Percentiles rank a stretch among this genome's conserved stretches.
Evolutionary conservation across 2,797 vertebrate species (phyloP).

Genomic region (Vireo griseus): DNA sequence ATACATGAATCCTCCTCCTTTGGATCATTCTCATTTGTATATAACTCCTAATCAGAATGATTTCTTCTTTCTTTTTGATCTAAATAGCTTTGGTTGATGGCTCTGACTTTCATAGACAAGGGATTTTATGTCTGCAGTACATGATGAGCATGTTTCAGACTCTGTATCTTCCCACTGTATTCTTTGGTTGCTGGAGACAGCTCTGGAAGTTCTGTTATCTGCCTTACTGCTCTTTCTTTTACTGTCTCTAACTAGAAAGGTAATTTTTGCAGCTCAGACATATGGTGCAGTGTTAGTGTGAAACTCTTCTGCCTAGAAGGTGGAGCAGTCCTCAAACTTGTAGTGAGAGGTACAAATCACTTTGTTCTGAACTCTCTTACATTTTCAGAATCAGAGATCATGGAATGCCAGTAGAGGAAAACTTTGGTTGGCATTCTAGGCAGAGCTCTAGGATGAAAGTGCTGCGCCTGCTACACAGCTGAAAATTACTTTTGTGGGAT

Average conservation of each 20-base stretch:
- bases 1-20: neutral
- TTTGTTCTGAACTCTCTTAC: neutral
- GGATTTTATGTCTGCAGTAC: neutral
- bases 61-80: neutral
- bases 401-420: neutral
- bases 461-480: neutral
- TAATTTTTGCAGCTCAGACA: neutral
- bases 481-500: neutral
- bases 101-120: neutral
- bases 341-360: neutral
- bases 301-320: neutral
- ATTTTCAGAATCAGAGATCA: neutral
- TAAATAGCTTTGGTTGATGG: neutral
- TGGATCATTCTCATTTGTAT: neutral
- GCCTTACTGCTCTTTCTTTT: neutral
- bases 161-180: neutral
- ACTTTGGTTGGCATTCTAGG: neutral
- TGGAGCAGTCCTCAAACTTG: neutral
- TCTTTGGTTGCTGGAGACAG: neutral
- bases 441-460: neutral
- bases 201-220: neutral
- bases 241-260: neutral
- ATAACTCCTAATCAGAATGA: neutral
- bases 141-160: neutral
- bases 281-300: neutral